A percentile compares a stretch with the other conserved stretches of the same genome.
These are phyloP conservation scores for Amblyjoppa fuscipennis DNA, from an alignment of 2,888 invertebrate genomes.

Conservation along the genomic window DNA sequence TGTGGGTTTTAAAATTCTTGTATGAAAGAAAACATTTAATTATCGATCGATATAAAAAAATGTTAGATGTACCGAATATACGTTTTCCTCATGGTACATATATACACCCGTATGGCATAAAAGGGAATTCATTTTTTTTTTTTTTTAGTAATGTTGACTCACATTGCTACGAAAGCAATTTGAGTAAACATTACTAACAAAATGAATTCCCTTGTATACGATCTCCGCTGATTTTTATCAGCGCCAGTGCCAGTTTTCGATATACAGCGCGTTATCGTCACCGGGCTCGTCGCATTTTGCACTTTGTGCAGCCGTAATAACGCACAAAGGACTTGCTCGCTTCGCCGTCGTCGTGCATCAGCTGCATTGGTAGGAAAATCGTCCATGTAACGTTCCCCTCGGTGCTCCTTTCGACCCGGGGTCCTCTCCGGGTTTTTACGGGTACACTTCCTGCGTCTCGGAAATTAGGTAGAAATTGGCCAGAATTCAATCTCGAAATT, in stretches of 20 bases:
- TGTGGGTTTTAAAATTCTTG: no score
- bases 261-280: background rate
- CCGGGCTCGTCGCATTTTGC: background rate
- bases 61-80: no score
- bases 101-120: no score
- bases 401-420: background rate
- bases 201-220: background rate
- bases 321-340: slow-evolving; percentile 4
- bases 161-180: background rate
- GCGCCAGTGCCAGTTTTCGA: background rate
- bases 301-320: background rate
- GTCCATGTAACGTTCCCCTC: background rate
- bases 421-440: slow-evolving; percentile 20
- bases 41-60: no score
- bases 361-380: background rate
- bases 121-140: no score
- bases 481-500: slow-evolving; percentile 79
- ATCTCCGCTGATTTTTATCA: background rate
- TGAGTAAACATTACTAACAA: background rate
- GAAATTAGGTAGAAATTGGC: slow-evolving; percentile 79
- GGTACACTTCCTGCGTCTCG: slow-evolving; percentile 38
- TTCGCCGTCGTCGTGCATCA: background rate
- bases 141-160: no score
- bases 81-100: no score
- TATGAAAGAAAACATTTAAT: no score